Evolutionary conservation across 2,797 vertebrate genomes (phyloP), one percentile per base, ranked within the genome.

Genomic region (Eutrigla gurnardus): DNA sequence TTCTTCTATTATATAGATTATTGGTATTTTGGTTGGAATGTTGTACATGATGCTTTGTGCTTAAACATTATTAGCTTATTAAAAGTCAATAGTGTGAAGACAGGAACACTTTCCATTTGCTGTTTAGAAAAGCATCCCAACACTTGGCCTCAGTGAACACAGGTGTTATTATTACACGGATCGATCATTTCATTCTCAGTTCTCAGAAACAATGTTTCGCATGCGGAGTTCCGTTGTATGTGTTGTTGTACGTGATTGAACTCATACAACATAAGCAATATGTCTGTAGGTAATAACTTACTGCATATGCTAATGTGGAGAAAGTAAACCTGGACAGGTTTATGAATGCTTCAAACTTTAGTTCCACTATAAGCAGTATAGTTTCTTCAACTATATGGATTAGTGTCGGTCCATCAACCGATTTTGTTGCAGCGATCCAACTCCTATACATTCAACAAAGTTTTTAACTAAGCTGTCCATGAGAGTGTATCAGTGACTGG

Each of bases 161-260:
- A 33, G 7, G 15, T 63, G 33, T 39, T 60, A 68, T 33, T 57
- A 61, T 53, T 18, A 14, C 49, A 14, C 49, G 47, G 55, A 62
- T 73, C 75, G 68, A 18, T 68, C 80, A 86, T 86, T 77, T 73
- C 84, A 88, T 80, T 74, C 35, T 73, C 71, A 78, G 46, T 74
- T 46, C 42, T 70, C 49, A 71, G 45, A 84, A 42, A 72, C 25
- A 55, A 42, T 63, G 67, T 55, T 65, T 46, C 50, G 61, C 80
- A 82, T 83, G 75, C 46, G 75, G 15, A 61, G 33, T 58, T 57
- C 59, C 69, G 55, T 57, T 69, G 25, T 70, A 49, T 60, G 58
- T 68, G 47, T 55, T 73, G 52, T 54, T 47, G 12, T 47, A 25
- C 17, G 43, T 32, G 12, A 54, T 61, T n/a, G 14, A 63, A 18